These are phyloP conservation scores for Agelaius phoeniceus DNA, from an alignment of 2,113 vertebrate species.

Conservation along the genomic window DNA sequence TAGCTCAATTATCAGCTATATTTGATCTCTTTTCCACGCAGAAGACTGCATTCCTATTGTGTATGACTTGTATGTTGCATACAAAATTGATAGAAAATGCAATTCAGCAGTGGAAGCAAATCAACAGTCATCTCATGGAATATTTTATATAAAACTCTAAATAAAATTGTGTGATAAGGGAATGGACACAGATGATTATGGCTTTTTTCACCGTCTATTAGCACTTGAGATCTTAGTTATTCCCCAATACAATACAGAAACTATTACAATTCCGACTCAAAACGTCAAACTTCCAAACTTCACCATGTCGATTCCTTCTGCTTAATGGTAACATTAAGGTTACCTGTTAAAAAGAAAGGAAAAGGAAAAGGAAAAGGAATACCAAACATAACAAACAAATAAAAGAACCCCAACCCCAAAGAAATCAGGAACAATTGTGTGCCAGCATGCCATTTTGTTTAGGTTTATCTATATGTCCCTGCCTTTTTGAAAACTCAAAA, in stretches of 20 bases:
- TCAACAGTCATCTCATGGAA: neutral
- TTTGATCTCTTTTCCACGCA: neutral
- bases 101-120: neutral
- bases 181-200: neutral
- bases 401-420: neutral
- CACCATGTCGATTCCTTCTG: neutral
- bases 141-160: neutral
- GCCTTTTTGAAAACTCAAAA: neutral
- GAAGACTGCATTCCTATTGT: neutral
- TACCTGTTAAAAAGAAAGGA: neutral
- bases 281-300: neutral
- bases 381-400: neutral
- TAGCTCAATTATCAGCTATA: neutral
- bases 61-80: neutral
- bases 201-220: neutral
- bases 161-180: neutral
- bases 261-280: neutral
- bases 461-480: neutral
- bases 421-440: neutral
- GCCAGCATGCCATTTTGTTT: accelerated
- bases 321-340: neutral
- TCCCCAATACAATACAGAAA: neutral
- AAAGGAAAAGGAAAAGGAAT: too few species aligned
- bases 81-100: neutral
- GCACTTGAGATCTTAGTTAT: neutral